phyloP scores from a whole-genome alignment of 2,797 vertebrate species.

The Ptychobarbus kaznakovi region DNA sequence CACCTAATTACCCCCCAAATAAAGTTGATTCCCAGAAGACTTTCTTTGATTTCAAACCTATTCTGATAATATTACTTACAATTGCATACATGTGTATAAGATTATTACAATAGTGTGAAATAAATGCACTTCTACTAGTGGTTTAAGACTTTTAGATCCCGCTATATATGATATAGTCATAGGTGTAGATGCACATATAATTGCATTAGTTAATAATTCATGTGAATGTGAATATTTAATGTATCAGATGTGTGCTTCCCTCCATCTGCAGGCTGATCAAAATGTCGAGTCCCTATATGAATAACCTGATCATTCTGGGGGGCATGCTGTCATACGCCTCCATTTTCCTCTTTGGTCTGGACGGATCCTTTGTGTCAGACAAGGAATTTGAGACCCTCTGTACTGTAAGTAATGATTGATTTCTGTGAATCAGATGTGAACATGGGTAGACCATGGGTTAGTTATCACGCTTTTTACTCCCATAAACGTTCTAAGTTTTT shows the following conservation, averaged over 20 bases:
- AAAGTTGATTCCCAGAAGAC: not conserved
- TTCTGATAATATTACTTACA: no score
- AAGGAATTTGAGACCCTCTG: conserved; percentile 98
- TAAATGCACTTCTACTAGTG: not conserved
- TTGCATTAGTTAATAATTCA: conserved; percentile 38
- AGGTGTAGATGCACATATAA: conserved; percentile 48
- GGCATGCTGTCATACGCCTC: conserved; percentile 97
- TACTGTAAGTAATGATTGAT: conserved; percentile 86
- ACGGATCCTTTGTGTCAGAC: conserved; percentile 97
- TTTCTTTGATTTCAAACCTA: no score
- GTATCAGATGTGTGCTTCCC: conserved; percentile 14
- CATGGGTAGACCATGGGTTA: conserved; percentile 4
- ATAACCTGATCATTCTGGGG: conserved; percentile 98
- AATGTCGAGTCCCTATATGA: conserved; percentile 99
- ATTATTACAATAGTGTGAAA: not conserved
- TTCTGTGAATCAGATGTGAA: conserved; percentile 21
- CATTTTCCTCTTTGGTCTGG: conserved; percentile 98
- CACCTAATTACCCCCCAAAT: no score
- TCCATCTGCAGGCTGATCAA: conserved; percentile 90
- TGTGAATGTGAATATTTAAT: conserved; percentile 38
- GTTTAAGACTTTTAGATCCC: not conserved
- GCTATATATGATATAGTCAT: conserved; percentile 33
- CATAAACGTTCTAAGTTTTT: not conserved
- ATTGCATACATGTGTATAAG: not conserved
- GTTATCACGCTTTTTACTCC: not conserved